Base-by-base conservation (phyloP, 2,113 vertebrate species). In the Callopanchax toddi region DNA sequence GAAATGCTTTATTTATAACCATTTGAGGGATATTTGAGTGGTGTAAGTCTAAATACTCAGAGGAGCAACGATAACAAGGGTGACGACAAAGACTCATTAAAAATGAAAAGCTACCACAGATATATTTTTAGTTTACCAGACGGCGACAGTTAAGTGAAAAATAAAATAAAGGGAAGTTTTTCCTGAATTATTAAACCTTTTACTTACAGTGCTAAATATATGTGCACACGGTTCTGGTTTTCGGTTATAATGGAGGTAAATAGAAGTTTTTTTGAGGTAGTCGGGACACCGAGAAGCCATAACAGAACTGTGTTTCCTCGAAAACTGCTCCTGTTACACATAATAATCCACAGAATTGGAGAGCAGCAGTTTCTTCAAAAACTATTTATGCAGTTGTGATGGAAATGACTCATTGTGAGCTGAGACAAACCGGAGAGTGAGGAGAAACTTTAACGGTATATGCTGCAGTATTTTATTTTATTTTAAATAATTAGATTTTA, bases 361-460 rank as follows among this genome's bases (percentile, higher is more conserved):
- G 17, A 55, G 46, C 22, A 25, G 40, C 40, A 36, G 11, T 17
- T 34, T 40, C 49, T 6, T 29, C 37, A 39, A 13, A 23, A 57
- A 48, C 22, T 22, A 16, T 65, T 60, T 50, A 25, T 66, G 49
- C 23, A 0, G 11, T 56, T 20, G 23, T 15, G 39, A 22, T 56
- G 34, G 58, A 69, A 64, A 58, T 16, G 22, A 20, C 22, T 65
- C 34, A 32, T 32, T 3, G 17, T 51, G 60, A 40, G 46, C 60
- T 11, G 3, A 61, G 13, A 17, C 34, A 46, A 46, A 32, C 23
- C 40, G 17, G 37, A 37, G 11, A 2, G 57, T 60, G 43, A 36
- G 20, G 25, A 17, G 43, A 34, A 48, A 58, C 40, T 45, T 59
- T 17, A 48, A 5, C 20, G 18, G 1, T 45, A 36, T 39, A 34